Percentiles rank a stretch among this genome's conserved stretches.
phyloP scores from a whole-genome alignment of 2,888 invertebrate genomes.

The Lepas anatifera region DNA sequence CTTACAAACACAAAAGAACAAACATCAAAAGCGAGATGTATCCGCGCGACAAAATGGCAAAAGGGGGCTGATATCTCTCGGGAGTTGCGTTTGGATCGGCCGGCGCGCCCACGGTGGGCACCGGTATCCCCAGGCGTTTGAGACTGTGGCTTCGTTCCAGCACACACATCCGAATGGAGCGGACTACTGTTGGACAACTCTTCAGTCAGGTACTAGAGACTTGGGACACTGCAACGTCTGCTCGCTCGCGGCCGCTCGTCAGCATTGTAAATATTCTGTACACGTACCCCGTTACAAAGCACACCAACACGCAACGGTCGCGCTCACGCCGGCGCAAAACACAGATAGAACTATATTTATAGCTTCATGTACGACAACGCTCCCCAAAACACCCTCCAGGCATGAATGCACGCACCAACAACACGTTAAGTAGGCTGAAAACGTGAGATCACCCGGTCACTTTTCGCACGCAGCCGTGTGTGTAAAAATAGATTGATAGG shows the following conservation, averaged over 20 bases:
- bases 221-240: neutral
- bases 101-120: no score
- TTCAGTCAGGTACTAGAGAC: constrained; percentile 4
- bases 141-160: no score
- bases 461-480: neutral
- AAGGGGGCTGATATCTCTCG: no score
- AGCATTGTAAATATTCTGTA: neutral
- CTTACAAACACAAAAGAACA: no score
- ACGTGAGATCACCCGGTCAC: constrained; percentile 7
- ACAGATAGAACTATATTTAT: neutral
- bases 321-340: neutral
- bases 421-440: constrained; percentile 8
- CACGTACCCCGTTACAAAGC: no score
- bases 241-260: neutral
- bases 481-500: constrained; percentile 8
- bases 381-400: neutral
- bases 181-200: neutral
- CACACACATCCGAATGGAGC: no score
- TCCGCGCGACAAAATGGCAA: no score
- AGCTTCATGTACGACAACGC: constrained; percentile 7
- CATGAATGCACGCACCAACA: constrained; percentile 7
- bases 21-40: no score
- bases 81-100: no score
- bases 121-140: no score
- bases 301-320: neutral